phyloP scores from a whole-genome alignment of 2,113 vertebrate genomes.

The Chionodraco myersi region DNA sequence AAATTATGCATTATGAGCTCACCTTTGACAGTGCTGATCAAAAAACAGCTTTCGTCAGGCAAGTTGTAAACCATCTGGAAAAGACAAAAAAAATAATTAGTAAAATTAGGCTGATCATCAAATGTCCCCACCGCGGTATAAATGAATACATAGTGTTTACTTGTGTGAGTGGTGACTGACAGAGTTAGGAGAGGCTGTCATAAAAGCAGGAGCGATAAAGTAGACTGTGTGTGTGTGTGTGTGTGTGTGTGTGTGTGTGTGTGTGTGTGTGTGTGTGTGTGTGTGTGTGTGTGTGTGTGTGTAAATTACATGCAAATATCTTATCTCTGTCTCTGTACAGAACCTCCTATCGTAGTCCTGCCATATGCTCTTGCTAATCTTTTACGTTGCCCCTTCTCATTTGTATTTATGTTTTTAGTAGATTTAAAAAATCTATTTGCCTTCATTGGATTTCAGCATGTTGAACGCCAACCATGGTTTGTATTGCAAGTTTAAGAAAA shows the following conservation, averaged over 20 bases:
- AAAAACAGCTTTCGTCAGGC: slow-evolving; percentile 96
- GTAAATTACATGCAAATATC: slow-evolving; percentile 53
- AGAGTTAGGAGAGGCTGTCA: neutral
- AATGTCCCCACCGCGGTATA: neutral
- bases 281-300: neutral
- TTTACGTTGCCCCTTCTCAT: too few relatives aligned
- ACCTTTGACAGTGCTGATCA: slow-evolving; percentile 96
- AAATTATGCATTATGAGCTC: slow-evolving; percentile 72
- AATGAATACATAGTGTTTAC: neutral
- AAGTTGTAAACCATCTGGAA: slow-evolving; percentile 97
- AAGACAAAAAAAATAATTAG: neutral
- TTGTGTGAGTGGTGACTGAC: neutral
- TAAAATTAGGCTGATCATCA: neutral
- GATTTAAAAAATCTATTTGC: neutral
- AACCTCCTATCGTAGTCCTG: neutral
- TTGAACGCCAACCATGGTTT: neutral
- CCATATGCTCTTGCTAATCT: neutral
- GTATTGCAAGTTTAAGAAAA: neutral
- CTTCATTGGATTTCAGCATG: neutral
- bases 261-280: neutral
- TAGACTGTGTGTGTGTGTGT: neutral
- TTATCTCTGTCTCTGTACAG: neutral
- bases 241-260: neutral
- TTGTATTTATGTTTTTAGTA: too few relatives aligned
- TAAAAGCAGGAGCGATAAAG: neutral